A percentile compares a stretch with the other conserved stretches of the same genome.
These are phyloP conservation scores for Euzetes globulus DNA, from an alignment of 2,888 invertebrate genomes.

Conservation along the genomic window DNA sequence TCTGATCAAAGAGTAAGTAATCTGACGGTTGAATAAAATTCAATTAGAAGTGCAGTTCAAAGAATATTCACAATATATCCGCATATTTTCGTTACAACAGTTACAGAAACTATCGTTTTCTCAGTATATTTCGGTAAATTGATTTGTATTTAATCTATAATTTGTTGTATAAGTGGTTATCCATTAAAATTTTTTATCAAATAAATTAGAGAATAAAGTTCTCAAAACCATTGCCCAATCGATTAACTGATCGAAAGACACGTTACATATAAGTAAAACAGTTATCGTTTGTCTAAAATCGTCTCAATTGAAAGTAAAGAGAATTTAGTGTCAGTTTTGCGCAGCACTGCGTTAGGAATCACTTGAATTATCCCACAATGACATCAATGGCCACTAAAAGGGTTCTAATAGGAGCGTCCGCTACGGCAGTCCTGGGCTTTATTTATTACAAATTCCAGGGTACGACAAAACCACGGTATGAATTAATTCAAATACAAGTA, in stretches of 20 bases:
- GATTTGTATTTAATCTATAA: background rate
- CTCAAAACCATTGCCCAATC: background rate
- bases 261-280: background rate
- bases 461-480: background rate
- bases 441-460: background rate
- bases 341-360: background rate
- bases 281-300: background rate
- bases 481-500: background rate
- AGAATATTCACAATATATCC: background rate
- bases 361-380: background rate
- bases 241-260: background rate
- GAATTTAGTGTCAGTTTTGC: slow-evolving; percentile 4
- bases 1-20: slow-evolving; percentile 26
- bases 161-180: background rate
- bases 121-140: background rate
- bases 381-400: slow-evolving; percentile 4
- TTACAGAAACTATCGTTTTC: background rate
- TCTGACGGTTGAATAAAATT: background rate
- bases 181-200: background rate
- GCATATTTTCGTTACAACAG: background rate
- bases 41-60: background rate
- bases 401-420: slow-evolving; percentile 9
- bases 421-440: background rate
- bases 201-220: background rate
- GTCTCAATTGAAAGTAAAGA: background rate